Conservation (phyloP, 2,888 invertebrate genomes). For the Myopa tessellatipennis region DNA sequence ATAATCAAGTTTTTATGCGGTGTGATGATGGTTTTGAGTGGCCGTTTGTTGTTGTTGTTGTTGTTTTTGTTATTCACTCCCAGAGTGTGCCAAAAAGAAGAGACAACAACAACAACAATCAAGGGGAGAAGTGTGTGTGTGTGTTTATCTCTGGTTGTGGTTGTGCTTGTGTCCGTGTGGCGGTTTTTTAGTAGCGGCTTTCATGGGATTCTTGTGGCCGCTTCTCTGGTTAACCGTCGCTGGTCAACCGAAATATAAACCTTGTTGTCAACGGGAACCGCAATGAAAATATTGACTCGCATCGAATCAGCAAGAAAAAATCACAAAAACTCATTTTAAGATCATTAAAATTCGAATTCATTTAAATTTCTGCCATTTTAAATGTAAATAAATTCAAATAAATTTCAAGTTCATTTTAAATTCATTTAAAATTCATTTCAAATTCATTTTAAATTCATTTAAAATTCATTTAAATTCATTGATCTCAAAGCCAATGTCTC, state of each 20-base stretch:
- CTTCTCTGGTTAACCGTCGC: slow-evolving; percentile 66
- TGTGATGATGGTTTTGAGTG: slow-evolving; percentile 34
- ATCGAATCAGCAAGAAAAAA: slow-evolving; percentile 8
- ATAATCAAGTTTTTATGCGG: slow-evolving; percentile 3
- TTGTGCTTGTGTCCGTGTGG: slow-evolving; percentile 41
- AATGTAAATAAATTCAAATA: not conserved
- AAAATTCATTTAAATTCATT: not conserved
- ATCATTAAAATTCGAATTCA: not conserved
- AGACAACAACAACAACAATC: not conserved
- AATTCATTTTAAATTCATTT: not conserved
- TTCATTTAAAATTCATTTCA: not conserved
- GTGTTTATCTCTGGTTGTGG: slow-evolving; percentile 37
- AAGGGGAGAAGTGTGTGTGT: slow-evolving; percentile 6
- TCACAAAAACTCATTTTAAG: no score
- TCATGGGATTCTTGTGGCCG: slow-evolving; percentile 67
- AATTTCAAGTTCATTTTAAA: not conserved
- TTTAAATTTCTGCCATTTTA: not conserved
- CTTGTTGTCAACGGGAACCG: slow-evolving; percentile 57
- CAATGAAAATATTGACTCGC: slow-evolving; percentile 63
- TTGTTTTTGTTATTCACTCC: not conserved
- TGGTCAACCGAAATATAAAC: slow-evolving; percentile 58
- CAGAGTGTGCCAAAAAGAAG: not conserved
- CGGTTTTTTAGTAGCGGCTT: slow-evolving; percentile 66
- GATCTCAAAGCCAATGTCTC: no score
- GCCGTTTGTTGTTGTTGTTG: slow-evolving; percentile 7